Base-by-base conservation (phyloP, 2,888 invertebrate genomes). In the Dione juno region DNA sequence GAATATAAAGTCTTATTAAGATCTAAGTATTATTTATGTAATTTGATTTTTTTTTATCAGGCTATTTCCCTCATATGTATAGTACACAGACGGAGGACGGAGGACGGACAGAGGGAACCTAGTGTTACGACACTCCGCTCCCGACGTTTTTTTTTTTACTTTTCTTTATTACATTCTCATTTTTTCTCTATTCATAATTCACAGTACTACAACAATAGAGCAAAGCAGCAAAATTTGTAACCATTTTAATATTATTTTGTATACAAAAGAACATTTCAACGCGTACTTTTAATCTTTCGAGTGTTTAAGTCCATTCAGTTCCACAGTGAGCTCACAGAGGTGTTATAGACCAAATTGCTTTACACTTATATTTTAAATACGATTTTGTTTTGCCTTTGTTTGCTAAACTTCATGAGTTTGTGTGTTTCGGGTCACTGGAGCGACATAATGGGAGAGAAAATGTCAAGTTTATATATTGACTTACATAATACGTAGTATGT, bases 221-320 rank as follows among this genome's bases (percentile, higher is more conserved):
- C 37, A 16, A n/a, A 37, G 37, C 54, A 40, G 37, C 43, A 41
- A 41, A 43, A n/a, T 35, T 41, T 54, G 61, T 61, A 35, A 21
- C 64, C 50, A 9, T 50, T 40, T 52, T 40, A 50, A 52, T 52
- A 52, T 37, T 64, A 52, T 64, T 50, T 69, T 64, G 70, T 70
- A 67, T 72, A 75, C 72, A 75, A 74, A 63, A 75, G 70, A 70
- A 57, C 57, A 70, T 71, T 75, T 70, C 35, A 65, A 64, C 72
- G 70, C 69, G 71, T 77, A 75, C 72, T 74, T 75, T 73, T 72
- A 72, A 75, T 75, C 71, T 76, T 69, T 76, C 72, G 73, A 77
- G 75, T 74, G 74, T 75, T 72, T 75, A 70, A 70, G 53, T 57
- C 73, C 67, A 69, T 74, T 76, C 70, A 28, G 28, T 28, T 28